Percentiles rank a stretch among this genome's conserved stretches.
Evolutionary conservation across 1,140 invertebrate species (phyloP).

Genomic region (Cyphomyrmex costatus): DNA sequence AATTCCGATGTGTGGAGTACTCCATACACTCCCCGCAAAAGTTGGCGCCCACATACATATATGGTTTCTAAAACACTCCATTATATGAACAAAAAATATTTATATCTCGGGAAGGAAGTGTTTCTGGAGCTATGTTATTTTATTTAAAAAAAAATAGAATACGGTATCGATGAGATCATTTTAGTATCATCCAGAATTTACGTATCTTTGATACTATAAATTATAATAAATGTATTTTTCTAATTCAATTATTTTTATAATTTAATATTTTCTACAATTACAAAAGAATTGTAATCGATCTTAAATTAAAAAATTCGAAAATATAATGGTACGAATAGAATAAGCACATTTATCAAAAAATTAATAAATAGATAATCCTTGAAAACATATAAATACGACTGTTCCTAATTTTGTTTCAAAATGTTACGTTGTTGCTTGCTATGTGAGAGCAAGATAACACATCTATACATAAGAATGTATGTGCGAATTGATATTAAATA

Average conservation of each 20-base stretch:
- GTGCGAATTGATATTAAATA: slow-evolving; percentile 57
- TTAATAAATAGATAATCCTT: background rate
- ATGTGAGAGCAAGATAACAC: background rate
- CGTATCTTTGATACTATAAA: too few relatives aligned
- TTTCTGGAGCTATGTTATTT: too few relatives aligned
- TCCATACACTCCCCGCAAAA: too few relatives aligned
- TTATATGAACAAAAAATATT: too few relatives aligned
- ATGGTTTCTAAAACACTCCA: too few relatives aligned
- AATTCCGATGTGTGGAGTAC: too few relatives aligned
- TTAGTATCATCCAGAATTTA: too few relatives aligned
- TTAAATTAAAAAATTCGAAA: background rate
- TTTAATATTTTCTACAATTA: background rate
- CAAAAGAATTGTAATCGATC: background rate
- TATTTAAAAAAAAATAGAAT: too few relatives aligned
- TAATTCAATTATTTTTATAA: too few relatives aligned
- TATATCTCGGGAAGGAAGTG: too few relatives aligned
- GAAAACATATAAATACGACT: background rate
- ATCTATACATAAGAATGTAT: background rate
- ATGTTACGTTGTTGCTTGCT: background rate
- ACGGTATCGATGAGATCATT: too few relatives aligned
- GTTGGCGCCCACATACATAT: too few relatives aligned
- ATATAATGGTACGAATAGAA: background rate
- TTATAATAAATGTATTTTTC: background rate
- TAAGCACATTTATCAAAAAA: background rate
- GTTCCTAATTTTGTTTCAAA: background rate